Evolutionary conservation across 2,797 vertebrate species (phyloP), one percentile per base, ranked within the genome.

Genomic region (Sebastes hubbsi): DNA sequence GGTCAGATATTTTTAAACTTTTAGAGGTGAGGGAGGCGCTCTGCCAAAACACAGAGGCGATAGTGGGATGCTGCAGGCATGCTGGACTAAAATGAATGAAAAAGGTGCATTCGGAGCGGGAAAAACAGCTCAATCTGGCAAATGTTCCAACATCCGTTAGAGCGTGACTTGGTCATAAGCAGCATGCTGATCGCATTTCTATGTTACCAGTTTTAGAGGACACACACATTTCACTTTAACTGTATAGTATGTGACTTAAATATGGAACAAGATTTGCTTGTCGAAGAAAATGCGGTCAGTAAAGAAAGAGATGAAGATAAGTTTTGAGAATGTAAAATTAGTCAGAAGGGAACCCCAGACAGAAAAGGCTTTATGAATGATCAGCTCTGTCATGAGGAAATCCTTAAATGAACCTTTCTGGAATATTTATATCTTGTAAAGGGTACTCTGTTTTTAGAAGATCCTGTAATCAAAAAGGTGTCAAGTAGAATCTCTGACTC

Each of bases 1-100:
- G 75, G 78, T 82, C 78, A 69, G 84, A 54, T 77, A 85, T 86
- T 86, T 83, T 78, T 60, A 81, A 77, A 71, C 71, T 34, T 36
- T 30, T 22, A 25, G 46, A 63, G 72, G 71, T 63, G 54, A 78
- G 12, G 6, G 34, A 61, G 72, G 73, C 36, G 3, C 32, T 58
- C 32, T 22, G 72, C 52, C 72, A 67, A 70, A 79, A 55, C 42
- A 61, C 72, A 74, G 62, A 73, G 61, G 56, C 55, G 74, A 78
- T 1, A 27, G 49, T 2, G 36, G 16, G 61, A 76, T 61, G 69
- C 68, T 69, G 60, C 3, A 46, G 14, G 20, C 1, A 25, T 14
- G 27, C 25, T 42, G 63, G 27, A 63, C 64, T 65, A 3, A 59
- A 22, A 78, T 62, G 38, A 80, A 72, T 69, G 34, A 66, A 71